Conservation (phyloP, 1,140 invertebrate genomes). For the Zaprionus nigranus region DNA sequence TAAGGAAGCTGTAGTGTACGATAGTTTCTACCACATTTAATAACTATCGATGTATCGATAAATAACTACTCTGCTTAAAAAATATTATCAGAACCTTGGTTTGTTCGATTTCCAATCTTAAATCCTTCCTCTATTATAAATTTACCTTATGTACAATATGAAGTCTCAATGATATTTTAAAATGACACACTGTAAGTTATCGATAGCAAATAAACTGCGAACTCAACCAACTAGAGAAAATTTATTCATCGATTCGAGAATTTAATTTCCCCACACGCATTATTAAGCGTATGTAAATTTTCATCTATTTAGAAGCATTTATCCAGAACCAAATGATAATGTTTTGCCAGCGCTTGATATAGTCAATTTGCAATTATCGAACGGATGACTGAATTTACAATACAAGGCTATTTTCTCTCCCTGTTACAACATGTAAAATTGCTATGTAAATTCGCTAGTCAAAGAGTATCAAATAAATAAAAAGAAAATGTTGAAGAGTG, state of each 20-base stretch:
- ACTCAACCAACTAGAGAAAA: background rate
- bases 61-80: too few species aligned
- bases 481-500: background rate
- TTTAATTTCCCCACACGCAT: background rate
- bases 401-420: background rate
- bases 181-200: background rate
- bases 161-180: too few species aligned
- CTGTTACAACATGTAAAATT: background rate
- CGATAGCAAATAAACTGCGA: background rate
- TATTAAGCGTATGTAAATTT: slow-evolving; percentile 1
- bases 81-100: too few species aligned
- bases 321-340: background rate
- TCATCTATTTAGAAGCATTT: background rate
- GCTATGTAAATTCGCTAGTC: background rate
- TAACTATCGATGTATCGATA: too few species aligned
- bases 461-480: background rate
- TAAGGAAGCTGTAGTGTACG: too few species aligned
- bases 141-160: too few species aligned
- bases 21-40: background rate
- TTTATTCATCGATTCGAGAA: background rate
- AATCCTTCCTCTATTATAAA: too few species aligned
- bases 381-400: background rate
- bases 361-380: slow-evolving; percentile 4
- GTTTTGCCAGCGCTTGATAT: background rate
- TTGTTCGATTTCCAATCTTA: too few species aligned